phyloP scores from a whole-genome alignment of 2,888 invertebrate species.

The Myopa testacea region DNA sequence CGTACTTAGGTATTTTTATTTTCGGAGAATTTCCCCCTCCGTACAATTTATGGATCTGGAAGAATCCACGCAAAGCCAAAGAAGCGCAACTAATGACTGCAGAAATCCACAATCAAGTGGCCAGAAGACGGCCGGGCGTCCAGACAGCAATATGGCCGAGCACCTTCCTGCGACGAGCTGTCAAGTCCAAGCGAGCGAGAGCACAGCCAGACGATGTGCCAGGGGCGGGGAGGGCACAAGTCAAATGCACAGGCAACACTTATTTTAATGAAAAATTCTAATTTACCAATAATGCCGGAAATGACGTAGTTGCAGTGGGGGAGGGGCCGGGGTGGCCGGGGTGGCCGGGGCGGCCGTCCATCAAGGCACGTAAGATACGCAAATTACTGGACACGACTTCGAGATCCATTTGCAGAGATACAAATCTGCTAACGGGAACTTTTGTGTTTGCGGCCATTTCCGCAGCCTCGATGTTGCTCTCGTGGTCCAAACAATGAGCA shows the following conservation, averaged over 20 bases:
- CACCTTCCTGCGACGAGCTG: slow-evolving; percentile 53
- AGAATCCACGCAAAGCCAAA: slow-evolving; percentile 9
- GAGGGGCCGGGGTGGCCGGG: not conserved
- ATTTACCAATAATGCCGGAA: slow-evolving; percentile 44
- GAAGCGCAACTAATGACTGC: slow-evolving; percentile 37
- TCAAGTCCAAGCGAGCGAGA: slow-evolving; percentile 21
- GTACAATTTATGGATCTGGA: slow-evolving; percentile 31
- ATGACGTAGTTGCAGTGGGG: slow-evolving; percentile 23
- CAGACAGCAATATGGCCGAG: slow-evolving; percentile 54
- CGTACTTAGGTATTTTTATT: slow-evolving; percentile 23
- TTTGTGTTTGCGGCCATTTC: not conserved
- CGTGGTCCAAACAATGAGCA: not conserved
- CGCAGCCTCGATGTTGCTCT: not conserved
- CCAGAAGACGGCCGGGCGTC: slow-evolving; percentile 35
- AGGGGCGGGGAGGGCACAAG: not conserved
- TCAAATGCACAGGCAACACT: slow-evolving; percentile 43
- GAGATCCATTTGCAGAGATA: slow-evolving; percentile 23
- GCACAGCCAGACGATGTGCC: not conserved
- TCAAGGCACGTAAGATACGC: slow-evolving; percentile 20
- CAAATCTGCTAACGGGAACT: slow-evolving; percentile 34
- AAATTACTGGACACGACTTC: not conserved
- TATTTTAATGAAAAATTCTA: slow-evolving; percentile 49
- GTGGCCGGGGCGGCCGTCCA: not conserved
- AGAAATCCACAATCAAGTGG: slow-evolving; percentile 38
- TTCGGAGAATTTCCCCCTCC: not conserved